Evolutionary conservation across 1,140 invertebrate genomes (phyloP).

Genomic region (Listronotus oregonensis): DNA sequence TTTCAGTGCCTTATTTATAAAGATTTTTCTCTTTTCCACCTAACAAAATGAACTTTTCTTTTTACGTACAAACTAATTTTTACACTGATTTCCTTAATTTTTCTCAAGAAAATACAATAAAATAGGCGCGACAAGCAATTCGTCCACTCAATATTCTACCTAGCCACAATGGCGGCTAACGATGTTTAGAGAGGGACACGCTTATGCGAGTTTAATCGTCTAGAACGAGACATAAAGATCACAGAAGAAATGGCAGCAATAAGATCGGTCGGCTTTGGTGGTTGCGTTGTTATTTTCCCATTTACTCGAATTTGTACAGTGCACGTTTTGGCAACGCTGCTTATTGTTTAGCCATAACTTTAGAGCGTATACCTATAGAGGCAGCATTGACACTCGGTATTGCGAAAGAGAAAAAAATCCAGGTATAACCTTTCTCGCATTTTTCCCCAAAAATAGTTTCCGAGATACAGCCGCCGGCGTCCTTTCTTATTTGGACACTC

Average conservation of each 20-base stretch:
- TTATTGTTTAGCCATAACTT: too few relatives aligned
- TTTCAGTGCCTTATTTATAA: background rate
- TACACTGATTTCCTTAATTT: slow-evolving; percentile 3
- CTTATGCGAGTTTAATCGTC: background rate
- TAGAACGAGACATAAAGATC: slow-evolving; percentile 15
- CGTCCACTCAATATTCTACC: slow-evolving; percentile 38
- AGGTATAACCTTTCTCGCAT: too few relatives aligned
- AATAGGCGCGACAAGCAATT: slow-evolving; percentile 44
- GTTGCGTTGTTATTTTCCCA: slow-evolving; percentile 5
- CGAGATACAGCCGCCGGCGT: too few relatives aligned
- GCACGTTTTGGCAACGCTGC: background rate
- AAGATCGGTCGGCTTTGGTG: slow-evolving; percentile 15
- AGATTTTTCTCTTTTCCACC: background rate
- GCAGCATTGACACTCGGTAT: too few relatives aligned
- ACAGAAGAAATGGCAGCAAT: slow-evolving; percentile 5
- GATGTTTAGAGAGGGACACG: slow-evolving; percentile 52
- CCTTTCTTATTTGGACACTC: too few relatives aligned
- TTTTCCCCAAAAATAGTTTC: too few relatives aligned
- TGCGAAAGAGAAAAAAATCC: too few relatives aligned
- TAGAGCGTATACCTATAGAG: too few relatives aligned
- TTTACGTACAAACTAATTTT: background rate
- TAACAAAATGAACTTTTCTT: slow-evolving; percentile 1
- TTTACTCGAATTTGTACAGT: background rate
- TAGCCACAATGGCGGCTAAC: slow-evolving; percentile 52
- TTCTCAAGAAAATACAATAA: slow-evolving; percentile 37